A percentile compares a stretch with the other conserved stretches of the same genome.
These are phyloP conservation scores for Trachelus iudaicus DNA, from an alignment of 2,888 invertebrate species.

Conservation along the genomic window DNA sequence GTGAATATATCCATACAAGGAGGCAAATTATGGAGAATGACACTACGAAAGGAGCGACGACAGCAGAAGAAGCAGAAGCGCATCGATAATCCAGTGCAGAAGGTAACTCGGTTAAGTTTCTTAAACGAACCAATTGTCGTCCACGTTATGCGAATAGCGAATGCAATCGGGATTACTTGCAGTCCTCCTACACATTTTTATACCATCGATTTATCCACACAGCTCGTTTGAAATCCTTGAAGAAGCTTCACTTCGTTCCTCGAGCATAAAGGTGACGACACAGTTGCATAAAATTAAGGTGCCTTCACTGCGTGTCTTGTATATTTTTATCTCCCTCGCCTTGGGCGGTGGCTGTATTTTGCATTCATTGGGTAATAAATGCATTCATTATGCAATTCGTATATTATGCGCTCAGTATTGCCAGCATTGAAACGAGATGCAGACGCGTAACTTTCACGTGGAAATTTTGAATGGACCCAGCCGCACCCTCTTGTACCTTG, in stretches of 20 bases:
- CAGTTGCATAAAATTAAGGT: conserved; percentile 22
- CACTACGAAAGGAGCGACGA: neutral
- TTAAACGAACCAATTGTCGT: neutral
- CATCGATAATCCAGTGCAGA: neutral
- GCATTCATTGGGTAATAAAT: conserved; percentile 6
- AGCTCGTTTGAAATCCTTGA: conserved; percentile 2
- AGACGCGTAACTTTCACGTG: neutral
- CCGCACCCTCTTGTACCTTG: neutral
- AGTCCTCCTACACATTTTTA: neutral
- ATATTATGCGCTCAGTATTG: neutral
- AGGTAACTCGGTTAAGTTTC: neutral
- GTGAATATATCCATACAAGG: neutral
- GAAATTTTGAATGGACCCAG: neutral
- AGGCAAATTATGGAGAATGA: neutral
- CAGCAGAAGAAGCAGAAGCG: neutral
- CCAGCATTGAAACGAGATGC: neutral
- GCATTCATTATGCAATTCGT: conserved; percentile 1
- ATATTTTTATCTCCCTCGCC: conserved; percentile 14
- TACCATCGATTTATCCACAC: neutral
- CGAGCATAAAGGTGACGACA: conserved; percentile 11
- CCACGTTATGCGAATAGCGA: neutral
- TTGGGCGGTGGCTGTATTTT: conserved; percentile 8
- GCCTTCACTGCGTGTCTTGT: conserved; percentile 3
- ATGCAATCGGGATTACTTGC: neutral
- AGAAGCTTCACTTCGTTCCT: conserved; percentile 9